A percentile compares a stretch with the other conserved stretches of the same genome.
These are phyloP conservation scores for Hippocampus comes DNA, from an alignment of 2,113 vertebrate genomes.

Conservation along the genomic window DNA sequence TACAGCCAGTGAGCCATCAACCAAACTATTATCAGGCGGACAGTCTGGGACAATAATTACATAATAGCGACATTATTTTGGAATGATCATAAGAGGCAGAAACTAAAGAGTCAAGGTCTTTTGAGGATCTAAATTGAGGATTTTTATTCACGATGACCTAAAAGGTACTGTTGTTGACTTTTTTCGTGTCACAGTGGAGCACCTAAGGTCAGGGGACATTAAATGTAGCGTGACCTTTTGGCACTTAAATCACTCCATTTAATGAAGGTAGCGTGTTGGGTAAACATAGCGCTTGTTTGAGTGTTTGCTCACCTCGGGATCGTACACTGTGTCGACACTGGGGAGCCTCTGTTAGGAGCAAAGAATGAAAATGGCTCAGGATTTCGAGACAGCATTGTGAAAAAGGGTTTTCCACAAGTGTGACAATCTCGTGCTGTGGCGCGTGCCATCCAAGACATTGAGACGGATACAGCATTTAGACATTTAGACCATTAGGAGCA, in stretches of 20 bases:
- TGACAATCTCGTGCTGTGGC: background rate
- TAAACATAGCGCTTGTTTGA: background rate
- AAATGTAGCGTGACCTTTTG: background rate
- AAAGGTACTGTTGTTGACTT: background rate
- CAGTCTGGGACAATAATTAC: background rate
- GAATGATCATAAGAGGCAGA: background rate
- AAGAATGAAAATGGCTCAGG: background rate
- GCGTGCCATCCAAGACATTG: too few species aligned
- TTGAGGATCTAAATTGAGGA: background rate
- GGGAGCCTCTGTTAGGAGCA: slow-evolving; percentile 40
- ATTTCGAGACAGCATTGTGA: background rate
- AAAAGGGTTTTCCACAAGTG: background rate
- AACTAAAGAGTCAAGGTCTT: background rate
- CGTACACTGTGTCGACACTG: slow-evolving; percentile 51
- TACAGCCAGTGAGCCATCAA: background rate
- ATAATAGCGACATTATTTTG: too few species aligned
- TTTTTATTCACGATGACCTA: background rate
- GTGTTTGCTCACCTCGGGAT: slow-evolving; percentile 58
- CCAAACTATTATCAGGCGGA: background rate
- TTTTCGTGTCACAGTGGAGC: background rate
- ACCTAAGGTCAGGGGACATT: slow-evolving; percentile 25
- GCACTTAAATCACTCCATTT: background rate
- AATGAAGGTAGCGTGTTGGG: slow-evolving; percentile 4
- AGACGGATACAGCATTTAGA: too few species aligned
- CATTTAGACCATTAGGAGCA: too few species aligned